A percentile compares a stretch with the other conserved stretches of the same genome.
phyloP scores from a whole-genome alignment of 2,888 invertebrate species.

The Drosophila limbata region DNA sequence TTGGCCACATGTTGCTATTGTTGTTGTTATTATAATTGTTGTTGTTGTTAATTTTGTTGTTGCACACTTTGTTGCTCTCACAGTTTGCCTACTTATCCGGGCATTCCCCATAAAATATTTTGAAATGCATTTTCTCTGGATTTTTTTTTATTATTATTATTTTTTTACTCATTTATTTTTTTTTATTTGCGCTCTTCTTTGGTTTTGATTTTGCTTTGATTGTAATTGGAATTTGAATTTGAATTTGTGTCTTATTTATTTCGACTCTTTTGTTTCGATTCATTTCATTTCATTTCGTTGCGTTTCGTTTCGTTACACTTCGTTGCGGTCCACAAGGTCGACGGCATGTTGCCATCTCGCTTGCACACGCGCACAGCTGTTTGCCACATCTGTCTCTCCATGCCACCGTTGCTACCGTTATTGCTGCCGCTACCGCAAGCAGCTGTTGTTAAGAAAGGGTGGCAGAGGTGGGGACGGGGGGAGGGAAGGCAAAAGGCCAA shows the following conservation, averaged over 20 bases:
- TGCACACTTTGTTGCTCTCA: neutral
- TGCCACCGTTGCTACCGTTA: conserved; percentile 6
- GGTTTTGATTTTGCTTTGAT: conserved; percentile 10
- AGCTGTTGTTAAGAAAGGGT: conserved; percentile 51
- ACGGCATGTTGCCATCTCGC: conserved; percentile 47
- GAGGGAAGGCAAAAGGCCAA: conserved; percentile 1
- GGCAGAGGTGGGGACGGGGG: neutral
- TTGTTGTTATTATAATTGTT: conserved; percentile 16
- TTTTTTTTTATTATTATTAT: neutral
- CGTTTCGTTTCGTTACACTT: conserved; percentile 35
- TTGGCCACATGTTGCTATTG: conserved; percentile 35
- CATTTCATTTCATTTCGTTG: conserved; percentile 30
- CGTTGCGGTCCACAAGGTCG: conserved; percentile 59
- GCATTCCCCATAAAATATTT: conserved; percentile 3
- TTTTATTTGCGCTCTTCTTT: conserved; percentile 9
- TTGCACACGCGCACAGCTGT: conserved; percentile 54
- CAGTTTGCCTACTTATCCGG: conserved; percentile 44
- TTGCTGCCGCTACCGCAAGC: conserved; percentile 46
- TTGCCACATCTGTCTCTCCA: conserved; percentile 53
- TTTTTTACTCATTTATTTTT: neutral
- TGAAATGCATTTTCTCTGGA: conserved; percentile 15
- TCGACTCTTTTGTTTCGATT: conserved; percentile 38
- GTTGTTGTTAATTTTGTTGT: conserved; percentile 2
- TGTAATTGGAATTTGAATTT: conserved; percentile 22
- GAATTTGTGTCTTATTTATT: conserved; percentile 25